A percentile compares a stretch with the other conserved stretches of the same genome.
phyloP scores from a whole-genome alignment of 92 coral and sea anemone species.

The Epizoanthus rinbou region DNA sequence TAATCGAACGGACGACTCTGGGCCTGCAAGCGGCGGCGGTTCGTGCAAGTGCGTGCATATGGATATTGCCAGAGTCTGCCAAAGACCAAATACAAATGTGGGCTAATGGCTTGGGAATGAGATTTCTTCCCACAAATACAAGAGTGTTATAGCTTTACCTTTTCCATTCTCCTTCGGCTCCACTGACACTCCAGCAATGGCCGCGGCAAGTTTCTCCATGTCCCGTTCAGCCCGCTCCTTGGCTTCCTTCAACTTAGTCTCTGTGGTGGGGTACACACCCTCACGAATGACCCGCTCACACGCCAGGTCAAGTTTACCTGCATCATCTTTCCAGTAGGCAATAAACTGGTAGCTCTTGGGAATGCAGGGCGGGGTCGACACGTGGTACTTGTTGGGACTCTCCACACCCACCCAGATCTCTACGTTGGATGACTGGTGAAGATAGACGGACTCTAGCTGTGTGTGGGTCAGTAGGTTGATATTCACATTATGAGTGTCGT shows the following conservation, averaged over 20 bases:
- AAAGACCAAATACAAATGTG: too few relatives aligned
- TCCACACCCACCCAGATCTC: conserved; percentile 71
- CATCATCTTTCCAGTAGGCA: conserved; percentile 74
- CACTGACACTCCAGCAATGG: conserved; percentile 59
- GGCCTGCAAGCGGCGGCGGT: too few relatives aligned
- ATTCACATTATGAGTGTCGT: conserved; percentile 69
- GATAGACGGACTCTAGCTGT: conserved; percentile 82
- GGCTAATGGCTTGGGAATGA: too few relatives aligned
- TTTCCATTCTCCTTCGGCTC: conserved; percentile 39
- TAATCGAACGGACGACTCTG: too few relatives aligned
- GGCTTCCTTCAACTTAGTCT: conserved; percentile 66
- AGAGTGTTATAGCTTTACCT: background rate
- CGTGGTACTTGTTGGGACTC: conserved; percentile 57
- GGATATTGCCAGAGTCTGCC: too few relatives aligned
- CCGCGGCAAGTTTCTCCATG: conserved; percentile 63
- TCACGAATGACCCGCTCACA: conserved; percentile 88
- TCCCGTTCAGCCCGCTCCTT: conserved; percentile 60
- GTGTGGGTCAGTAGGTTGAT: conserved; percentile 63
- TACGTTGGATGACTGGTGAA: conserved; percentile 73
- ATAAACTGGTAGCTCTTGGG: conserved; percentile 80
- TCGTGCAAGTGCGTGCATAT: too few relatives aligned
- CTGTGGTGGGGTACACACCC: conserved; percentile 83
- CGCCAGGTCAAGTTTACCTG: conserved; percentile 59
- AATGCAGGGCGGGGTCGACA: conserved; percentile 60
- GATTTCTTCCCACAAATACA: background rate